phyloP scores from a whole-genome alignment of 2,797 vertebrate species.

The Lacerta viridis region DNA sequence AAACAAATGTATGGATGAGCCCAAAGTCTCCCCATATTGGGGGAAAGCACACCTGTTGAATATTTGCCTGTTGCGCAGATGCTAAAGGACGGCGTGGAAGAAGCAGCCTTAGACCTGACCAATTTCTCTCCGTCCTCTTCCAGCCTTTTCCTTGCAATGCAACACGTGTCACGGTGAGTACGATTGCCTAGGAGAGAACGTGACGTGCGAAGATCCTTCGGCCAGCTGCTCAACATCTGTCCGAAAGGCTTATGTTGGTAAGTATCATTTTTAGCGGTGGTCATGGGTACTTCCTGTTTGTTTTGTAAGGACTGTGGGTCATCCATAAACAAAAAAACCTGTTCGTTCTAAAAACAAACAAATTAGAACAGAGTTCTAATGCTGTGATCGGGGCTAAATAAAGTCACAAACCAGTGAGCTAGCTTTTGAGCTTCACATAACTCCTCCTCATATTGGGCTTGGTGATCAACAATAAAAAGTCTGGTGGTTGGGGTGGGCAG shows the following conservation, averaged over 20 bases:
- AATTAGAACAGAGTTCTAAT: neutral
- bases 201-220: neutral
- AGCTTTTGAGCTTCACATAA: neutral
- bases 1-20: too few species aligned
- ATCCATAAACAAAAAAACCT: too few species aligned
- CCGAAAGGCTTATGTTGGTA: constrained; percentile 37
- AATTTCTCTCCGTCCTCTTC: neutral
- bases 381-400: neutral
- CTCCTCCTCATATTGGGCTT: neutral
- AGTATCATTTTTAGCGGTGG: neutral
- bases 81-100: too few species aligned
- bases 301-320: neutral
- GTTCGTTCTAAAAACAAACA: neutral
- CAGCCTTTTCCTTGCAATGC: constrained; percentile 33
- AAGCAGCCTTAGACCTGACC: neutral
- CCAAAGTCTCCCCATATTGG: too few species aligned
- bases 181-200: neutral
- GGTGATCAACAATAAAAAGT: neutral
- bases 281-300: too few species aligned
- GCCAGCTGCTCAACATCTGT: constrained; percentile 39
- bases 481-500: neutral
- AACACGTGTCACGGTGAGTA: constrained; percentile 35
- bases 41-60: neutral
- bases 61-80: neutral
- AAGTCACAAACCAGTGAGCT: neutral